These are phyloP conservation scores for Dufourea novaeangliae DNA, from an alignment of 1,140 invertebrate genomes.

Conservation along the genomic window DNA sequence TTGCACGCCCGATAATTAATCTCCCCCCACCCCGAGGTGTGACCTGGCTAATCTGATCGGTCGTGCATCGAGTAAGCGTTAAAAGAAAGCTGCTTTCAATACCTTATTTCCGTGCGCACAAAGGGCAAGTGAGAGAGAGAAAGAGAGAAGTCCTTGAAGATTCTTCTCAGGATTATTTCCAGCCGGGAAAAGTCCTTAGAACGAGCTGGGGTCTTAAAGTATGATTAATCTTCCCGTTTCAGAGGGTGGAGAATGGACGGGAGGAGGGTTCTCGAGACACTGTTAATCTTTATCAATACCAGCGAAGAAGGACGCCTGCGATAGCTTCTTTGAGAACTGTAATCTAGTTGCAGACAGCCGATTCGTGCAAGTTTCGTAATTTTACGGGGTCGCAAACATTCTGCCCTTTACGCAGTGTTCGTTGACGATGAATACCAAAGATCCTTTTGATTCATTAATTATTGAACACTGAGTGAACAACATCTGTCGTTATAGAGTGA, in stretches of 20 bases:
- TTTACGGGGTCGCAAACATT: not conserved
- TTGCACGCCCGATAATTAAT: slow-evolving; percentile 39
- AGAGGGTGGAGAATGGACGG: not conserved
- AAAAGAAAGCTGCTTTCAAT: not conserved
- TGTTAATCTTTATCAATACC: slow-evolving; percentile 45
- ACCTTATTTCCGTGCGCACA: not conserved
- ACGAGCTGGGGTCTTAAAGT: slow-evolving; percentile 13
- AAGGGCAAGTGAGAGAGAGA: too few relatives aligned
- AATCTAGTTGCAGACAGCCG: not conserved
- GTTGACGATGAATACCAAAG: not conserved
- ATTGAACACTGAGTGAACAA: too few relatives aligned
- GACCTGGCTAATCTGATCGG: slow-evolving; percentile 17
- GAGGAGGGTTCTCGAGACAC: not conserved
- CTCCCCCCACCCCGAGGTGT: not conserved
- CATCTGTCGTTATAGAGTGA: too few relatives aligned
- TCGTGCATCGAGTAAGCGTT: slow-evolving; percentile 24
- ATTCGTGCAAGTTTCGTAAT: not conserved
- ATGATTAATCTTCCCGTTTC: slow-evolving; percentile 36
- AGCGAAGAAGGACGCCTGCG: not conserved
- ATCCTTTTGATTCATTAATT: too few relatives aligned
- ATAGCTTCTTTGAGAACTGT: not conserved
- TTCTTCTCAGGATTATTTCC: slow-evolving; percentile 36
- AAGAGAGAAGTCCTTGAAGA: slow-evolving; percentile 20
- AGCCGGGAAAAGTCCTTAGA: slow-evolving; percentile 2
- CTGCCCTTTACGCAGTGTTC: too few relatives aligned